A percentile compares a stretch with the other conserved stretches of the same genome.
Evolutionary conservation across 2,797 vertebrate genomes (phyloP).

Genomic region (Lithobates sylvaticus): DNA sequence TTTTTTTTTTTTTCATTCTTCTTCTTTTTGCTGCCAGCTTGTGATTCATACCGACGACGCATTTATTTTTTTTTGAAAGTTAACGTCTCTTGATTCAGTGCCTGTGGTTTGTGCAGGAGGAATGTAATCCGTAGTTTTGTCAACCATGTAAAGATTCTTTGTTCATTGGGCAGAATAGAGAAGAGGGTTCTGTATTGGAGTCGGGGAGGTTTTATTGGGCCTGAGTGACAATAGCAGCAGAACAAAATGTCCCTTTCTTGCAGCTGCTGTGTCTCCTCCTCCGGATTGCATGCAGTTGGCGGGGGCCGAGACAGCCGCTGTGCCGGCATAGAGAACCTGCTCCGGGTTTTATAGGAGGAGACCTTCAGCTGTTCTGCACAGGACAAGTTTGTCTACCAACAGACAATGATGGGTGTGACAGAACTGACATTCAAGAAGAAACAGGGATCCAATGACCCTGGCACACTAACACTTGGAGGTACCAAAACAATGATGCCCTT

Average conservation of each 20-base stretch:
- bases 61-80: background rate
- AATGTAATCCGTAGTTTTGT: background rate
- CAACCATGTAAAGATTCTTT: background rate
- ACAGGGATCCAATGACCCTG: no score
- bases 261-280: constrained; percentile 12
- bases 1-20: constrained; percentile 10
- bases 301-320: background rate
- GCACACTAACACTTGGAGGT: no score
- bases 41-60: background rate
- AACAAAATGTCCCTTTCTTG: background rate
- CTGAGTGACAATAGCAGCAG: constrained; percentile 8
- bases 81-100: background rate
- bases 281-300: constrained; percentile 2
- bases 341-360: background rate
- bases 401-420: background rate
- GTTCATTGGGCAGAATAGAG: background rate
- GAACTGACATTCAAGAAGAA: no score
- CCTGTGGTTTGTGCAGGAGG: background rate
- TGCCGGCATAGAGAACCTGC: background rate
- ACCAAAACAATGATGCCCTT: no score
- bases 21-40: background rate
- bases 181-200: background rate
- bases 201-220: background rate
- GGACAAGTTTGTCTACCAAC: background rate
- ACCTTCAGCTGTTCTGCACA: background rate